Evolutionary conservation across 1,140 invertebrate genomes (phyloP), one percentile per base, ranked within the genome.

Genomic region (Eumaeus atala): DNA sequence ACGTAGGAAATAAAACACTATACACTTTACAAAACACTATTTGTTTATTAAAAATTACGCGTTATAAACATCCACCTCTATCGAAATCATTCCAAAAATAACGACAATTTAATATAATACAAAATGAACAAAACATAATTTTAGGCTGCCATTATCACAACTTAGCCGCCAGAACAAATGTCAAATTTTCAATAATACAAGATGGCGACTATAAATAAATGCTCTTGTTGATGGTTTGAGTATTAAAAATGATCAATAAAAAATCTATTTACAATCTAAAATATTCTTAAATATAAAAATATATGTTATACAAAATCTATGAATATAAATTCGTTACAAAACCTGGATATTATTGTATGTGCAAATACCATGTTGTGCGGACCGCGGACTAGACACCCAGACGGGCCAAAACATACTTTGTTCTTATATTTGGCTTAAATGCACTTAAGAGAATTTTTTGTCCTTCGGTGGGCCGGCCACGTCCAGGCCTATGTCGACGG

Each of bases 11-110:
- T 66, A 54, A 68, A 74, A 77, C 62, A 62, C 55, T 59, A 14
- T 59, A 44, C 64, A 58, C 66, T 62, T 70, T 79, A 75, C 66
- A 77, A 75, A 77, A 72, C 70, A 66, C 75, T 76, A 78, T 78
- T 70, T 66, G 59, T 78, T 74, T 78, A 74, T 71, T 75, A 69
- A 78, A 74, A 76, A 77, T 75, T 75, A 74, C 71, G 70, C 61
- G 57, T 64, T 67, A 70, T 72, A 74, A 74, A 73, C 68, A 66
- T 72, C 21, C 62, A 64, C 61, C 64, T 61, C 55, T 52, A 52
- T 69, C 51, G 52, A 66, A 64, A 67, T 63, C 70, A 67, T 67
- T 53, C 55, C 58, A 67, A 67, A 71, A 68, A 74, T 70, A 72
- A 74, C 65, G 54, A 65, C 59, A 56, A 64, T 62, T 62, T 62